Evolutionary conservation across 2,888 invertebrate genomes (phyloP), one percentile per base, ranked within the genome.

Genomic region (Exephanes ischioxanthus): DNA sequence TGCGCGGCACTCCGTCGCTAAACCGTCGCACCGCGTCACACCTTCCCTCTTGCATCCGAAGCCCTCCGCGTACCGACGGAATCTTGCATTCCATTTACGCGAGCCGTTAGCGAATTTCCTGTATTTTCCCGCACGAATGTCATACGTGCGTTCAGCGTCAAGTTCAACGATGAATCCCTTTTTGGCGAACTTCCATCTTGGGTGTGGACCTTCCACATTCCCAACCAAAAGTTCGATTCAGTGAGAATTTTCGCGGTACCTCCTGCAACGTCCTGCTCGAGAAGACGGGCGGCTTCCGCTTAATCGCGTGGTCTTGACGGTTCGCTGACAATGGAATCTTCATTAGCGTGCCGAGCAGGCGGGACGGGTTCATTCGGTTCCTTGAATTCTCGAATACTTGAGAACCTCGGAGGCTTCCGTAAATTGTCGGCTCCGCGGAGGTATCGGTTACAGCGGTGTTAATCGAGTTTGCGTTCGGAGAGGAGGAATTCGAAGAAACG

Each of bases 21-120:
- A 37, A 33, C n/a, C 37, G 51, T 79, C 61, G 19, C 30, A 37
- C 22, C 61, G n/a, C 33, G 48, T 68, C 48, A 16, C 19, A 9
- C 19, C 26, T 16, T 67, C 58, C 55, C 72, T 26, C 73, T 58
- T 55, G 61, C 30, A 83, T 88, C 78, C 79, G 67, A 86, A 83
- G 68, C 70, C 72, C 9, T n/a, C 53, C 53, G 55, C 73, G 83
- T 80, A 66, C 16, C 70, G 71, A 33, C 78, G 66, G 71, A 83
- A 87, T 89, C 90, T 90, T 89, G 87, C 90, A 90, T 91, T 89
- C 87, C 89, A 89, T 90, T 91, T 90, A 88, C 88, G 86, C 89
- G 83, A 85, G 81, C n/a, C 67, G 22, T 48, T 41, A 22, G 9
- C 6, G 58, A 33, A 6, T 37, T 41, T 67, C 7, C 9, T 1